Conservation (phyloP, 1,140 invertebrate species). For the Papilio machaon region DNA sequence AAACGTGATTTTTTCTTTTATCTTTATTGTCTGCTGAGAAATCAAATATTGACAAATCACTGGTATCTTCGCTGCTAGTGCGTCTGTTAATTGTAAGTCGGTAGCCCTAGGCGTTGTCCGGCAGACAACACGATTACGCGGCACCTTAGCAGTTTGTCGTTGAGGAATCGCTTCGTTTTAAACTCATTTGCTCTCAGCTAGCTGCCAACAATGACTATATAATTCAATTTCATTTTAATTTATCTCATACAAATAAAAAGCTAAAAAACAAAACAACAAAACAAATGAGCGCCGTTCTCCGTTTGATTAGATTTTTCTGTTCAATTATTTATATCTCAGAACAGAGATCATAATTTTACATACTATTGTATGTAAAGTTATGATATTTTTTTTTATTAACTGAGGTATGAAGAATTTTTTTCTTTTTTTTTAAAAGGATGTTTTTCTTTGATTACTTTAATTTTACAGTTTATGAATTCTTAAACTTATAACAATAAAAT, state of each 20-base stretch:
- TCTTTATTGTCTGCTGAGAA: neutral
- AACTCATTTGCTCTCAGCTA: slow-evolving; percentile 3
- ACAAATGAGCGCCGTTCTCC: neutral
- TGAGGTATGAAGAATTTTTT: too few species aligned
- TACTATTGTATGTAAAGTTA: too few species aligned
- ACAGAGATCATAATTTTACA: neutral
- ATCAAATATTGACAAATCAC: neutral
- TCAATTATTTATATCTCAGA: neutral
- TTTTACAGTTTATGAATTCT: too few species aligned
- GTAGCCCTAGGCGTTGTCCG: neutral
- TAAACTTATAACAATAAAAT: too few species aligned
- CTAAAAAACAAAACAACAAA: neutral
- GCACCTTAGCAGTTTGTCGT: neutral
- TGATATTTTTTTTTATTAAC: too few species aligned
- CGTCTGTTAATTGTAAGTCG: neutral
- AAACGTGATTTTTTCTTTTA: neutral
- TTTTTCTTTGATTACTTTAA: too few species aligned
- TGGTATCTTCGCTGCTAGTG: neutral
- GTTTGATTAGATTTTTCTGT: neutral
- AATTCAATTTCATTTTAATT: slow-evolving; percentile 5
- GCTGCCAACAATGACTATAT: neutral
- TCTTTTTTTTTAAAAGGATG: too few species aligned
- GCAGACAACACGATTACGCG: neutral
- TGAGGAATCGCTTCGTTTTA: slow-evolving; percentile 19
- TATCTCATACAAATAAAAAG: slow-evolving; percentile 3